Conservation (phyloP, 2,797 vertebrate genomes). For the Eulemur rubriventer region DNA sequence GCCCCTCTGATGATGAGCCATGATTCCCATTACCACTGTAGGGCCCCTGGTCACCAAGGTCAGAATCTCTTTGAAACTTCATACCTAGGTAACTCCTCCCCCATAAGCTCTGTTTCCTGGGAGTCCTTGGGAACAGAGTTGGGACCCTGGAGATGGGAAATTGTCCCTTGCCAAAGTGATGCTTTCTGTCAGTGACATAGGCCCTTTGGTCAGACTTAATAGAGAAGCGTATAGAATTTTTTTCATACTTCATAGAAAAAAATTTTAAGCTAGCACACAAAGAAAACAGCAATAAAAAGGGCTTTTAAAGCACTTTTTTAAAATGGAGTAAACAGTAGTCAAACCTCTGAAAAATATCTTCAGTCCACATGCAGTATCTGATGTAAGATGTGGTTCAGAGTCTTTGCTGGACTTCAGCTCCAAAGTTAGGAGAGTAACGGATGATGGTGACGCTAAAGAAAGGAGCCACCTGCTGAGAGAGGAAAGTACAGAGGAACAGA, state of each 20-base stretch:
- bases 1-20: neutral
- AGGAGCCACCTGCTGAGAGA: neutral
- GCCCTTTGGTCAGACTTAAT: neutral
- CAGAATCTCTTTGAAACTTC: neutral
- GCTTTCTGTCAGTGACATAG: neutral
- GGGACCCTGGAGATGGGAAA: neutral
- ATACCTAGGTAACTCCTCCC: neutral
- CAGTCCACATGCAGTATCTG: neutral
- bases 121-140: neutral
- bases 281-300: neutral
- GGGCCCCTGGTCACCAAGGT: neutral
- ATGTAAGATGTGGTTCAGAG: neutral
- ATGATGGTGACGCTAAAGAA: neutral
- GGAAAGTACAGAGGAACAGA: neutral
- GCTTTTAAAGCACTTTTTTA: neutral
- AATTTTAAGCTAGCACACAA: neutral
- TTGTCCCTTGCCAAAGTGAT: neutral
- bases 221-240: neutral
- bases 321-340: neutral
- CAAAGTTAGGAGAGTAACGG: neutral
- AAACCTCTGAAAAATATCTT: constrained; percentile 30
- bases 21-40: neutral
- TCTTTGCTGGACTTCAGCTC: neutral
- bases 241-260: neutral
- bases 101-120: neutral